Percentiles rank a stretch among this genome's conserved stretches.
Evolutionary conservation across 1,140 invertebrate genomes (phyloP).

Genomic region (Amphibalanus amphitrite): DNA sequence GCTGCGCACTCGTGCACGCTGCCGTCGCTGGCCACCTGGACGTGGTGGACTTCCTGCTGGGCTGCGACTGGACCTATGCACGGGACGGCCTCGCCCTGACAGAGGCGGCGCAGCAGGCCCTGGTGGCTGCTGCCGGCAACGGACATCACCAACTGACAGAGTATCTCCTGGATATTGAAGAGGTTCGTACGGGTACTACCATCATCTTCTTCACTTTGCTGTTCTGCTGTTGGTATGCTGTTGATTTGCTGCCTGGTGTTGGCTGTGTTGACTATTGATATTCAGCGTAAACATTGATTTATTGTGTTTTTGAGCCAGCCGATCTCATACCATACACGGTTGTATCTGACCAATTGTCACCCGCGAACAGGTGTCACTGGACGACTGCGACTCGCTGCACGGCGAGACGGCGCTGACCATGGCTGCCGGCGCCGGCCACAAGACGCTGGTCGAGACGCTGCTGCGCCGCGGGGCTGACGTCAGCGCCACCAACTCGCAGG

Average conservation of each 20-base stretch:
- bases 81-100: constrained; percentile 30
- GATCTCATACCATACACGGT: too few relatives aligned
- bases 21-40: constrained; percentile 77
- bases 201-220: too few relatives aligned
- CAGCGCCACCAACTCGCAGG: constrained; percentile 45
- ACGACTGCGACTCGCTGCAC: constrained; percentile 24
- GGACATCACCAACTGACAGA: constrained; percentile 73
- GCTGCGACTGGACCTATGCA: constrained; percentile 51
- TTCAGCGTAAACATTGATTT: too few relatives aligned
- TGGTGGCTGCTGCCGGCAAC: constrained; percentile 68
- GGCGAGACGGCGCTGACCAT: constrained; percentile 79
- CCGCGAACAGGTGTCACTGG: background rate
- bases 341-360: too few relatives aligned
- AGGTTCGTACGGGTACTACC: background rate
- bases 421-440: constrained; percentile 60
- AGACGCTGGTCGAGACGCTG: constrained; percentile 54
- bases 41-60: constrained; percentile 64
- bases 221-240: too few relatives aligned
- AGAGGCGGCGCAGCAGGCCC: constrained; percentile 49
- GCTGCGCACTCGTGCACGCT: constrained; percentile 69
- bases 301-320: too few relatives aligned
- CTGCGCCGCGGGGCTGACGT: constrained; percentile 58
- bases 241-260: too few relatives aligned
- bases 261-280: too few relatives aligned
- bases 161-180: constrained; percentile 50